phyloP scores from a whole-genome alignment of 1,140 invertebrate genomes.

The Nilaparvata lugens region DNA sequence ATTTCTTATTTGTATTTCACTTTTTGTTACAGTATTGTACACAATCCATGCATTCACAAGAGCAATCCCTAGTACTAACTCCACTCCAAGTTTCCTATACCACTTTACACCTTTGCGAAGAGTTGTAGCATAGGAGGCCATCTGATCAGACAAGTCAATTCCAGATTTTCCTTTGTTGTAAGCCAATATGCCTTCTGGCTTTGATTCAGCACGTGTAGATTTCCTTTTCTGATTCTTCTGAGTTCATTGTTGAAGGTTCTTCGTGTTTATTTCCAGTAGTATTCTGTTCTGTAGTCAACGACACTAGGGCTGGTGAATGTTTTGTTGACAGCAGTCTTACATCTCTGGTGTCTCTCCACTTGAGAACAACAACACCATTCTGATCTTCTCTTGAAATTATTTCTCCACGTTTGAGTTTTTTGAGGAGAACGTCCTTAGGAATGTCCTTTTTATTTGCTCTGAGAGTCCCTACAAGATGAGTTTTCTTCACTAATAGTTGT shows the following conservation, averaged over 20 bases:
- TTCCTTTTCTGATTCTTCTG: conserved; percentile 19
- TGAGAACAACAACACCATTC: conserved; percentile 11
- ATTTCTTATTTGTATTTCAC: conserved; percentile 11
- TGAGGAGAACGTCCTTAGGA: conserved; percentile 3
- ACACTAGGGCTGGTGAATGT: conserved; percentile 12
- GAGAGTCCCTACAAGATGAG: conserved; percentile 24
- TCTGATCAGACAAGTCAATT: conserved; percentile 27
- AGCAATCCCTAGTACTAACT: conserved; percentile 29
- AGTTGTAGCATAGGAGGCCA: conserved; percentile 31
- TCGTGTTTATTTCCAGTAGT: neutral
- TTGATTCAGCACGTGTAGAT: conserved; percentile 6
- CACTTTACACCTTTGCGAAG: conserved; percentile 31
- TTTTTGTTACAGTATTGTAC: conserved; percentile 15
- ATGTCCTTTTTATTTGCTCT: conserved; percentile 5
- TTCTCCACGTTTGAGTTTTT: conserved; percentile 12
- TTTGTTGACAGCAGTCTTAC: conserved; percentile 23
- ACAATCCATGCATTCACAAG: conserved; percentile 28
- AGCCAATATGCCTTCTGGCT: conserved; percentile 23
- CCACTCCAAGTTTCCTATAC: conserved; percentile 31
- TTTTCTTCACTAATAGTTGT: conserved; percentile 20
- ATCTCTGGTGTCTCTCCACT: conserved; percentile 23
- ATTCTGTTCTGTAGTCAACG: neutral
- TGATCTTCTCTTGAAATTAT: conserved; percentile 8
- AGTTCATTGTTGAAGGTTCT: neutral
- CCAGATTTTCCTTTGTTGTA: conserved; percentile 27